Evolutionary conservation across 2,888 invertebrate genomes (phyloP), one percentile per base, ranked within the genome.

Genomic region (Aelia acuminata): DNA sequence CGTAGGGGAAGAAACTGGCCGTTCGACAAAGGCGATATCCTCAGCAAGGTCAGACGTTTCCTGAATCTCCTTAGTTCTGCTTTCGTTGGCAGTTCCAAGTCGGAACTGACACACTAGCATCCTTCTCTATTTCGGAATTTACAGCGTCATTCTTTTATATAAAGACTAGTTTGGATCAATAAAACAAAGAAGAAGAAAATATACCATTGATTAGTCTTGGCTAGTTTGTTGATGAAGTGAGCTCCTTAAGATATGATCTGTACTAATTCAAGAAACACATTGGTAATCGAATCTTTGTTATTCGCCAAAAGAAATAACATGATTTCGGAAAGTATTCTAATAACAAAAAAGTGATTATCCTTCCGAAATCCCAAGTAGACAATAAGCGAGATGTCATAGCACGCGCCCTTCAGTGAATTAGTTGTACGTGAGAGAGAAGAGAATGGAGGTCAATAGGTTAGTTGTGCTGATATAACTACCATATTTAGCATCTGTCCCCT

Each of bases 81-180:
- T 80, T 80, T 80, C 80, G n/a, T 47, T 80, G 80, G 80, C 80
- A 47, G 80, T 43, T 4, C 10, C 80, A 11, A 47, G 2, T 43
- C 43, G 80, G 43, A 80, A 80, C 80, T 80, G 80, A 43, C 80
- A 80, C 80, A 80, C 80, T 80, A 47, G 80, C 80, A 80, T 80
- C 35, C 18, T 35, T 80, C 20, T 47, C n/a, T 39, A n/a, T 80
- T 43, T 80, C n/a, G 43, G 39, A 39, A 35, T 39, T 1, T 22
- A 18, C 43, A 13, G 11, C 22, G 39, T 7, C n/a, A 43, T 13
- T 20, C 7, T 1, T 43, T 80, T 80, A 22, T 43, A 70, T 15
- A 49, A 49, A 2, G 1, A n/a, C n/a, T 18, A 18, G 15, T 49
- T 49, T 18, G 18, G 15, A 49, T 18, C 1, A 49, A 49, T 49